These are phyloP conservation scores for Neoitamus cyanurus DNA, from an alignment of 2,888 invertebrate species.

Conservation along the genomic window DNA sequence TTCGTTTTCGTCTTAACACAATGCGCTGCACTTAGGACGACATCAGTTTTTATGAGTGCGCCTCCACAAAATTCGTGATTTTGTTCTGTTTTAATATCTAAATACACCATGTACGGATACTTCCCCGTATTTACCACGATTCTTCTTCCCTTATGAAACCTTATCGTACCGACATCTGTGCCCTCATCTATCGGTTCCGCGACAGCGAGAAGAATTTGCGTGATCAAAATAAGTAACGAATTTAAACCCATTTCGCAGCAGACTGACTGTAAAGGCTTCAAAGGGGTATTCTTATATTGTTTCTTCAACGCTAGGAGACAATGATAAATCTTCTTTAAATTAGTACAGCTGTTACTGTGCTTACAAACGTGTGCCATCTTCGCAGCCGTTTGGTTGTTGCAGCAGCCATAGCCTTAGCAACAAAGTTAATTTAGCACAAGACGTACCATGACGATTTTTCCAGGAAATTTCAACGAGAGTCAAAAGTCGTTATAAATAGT, in stretches of 20 bases:
- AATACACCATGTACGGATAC: neutral
- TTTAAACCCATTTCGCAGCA: neutral
- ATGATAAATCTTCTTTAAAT: no score
- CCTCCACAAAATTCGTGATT: neutral
- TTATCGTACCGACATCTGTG: neutral
- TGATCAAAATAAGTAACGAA: no score
- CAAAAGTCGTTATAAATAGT: no score
- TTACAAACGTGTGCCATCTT: no score
- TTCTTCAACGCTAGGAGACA: no score
- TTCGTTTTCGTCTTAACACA: neutral
- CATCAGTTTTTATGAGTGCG: neutral
- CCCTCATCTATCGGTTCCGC: neutral
- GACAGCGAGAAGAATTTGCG: neutral
- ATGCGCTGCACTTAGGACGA: slow-evolving; percentile 7
- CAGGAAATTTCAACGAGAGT: no score
- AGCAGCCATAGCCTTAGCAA: no score
- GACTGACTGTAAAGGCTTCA: neutral
- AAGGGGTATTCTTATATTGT: no score
- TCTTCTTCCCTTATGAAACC: neutral
- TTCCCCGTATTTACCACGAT: neutral
- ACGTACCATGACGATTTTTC: no score
- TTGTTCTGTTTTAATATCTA: neutral
- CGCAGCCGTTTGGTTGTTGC: no score
- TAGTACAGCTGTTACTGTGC: no score
- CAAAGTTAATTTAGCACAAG: no score